Conservation (phyloP, 2,888 invertebrate genomes). For the Andricus quercusramuli region DNA sequence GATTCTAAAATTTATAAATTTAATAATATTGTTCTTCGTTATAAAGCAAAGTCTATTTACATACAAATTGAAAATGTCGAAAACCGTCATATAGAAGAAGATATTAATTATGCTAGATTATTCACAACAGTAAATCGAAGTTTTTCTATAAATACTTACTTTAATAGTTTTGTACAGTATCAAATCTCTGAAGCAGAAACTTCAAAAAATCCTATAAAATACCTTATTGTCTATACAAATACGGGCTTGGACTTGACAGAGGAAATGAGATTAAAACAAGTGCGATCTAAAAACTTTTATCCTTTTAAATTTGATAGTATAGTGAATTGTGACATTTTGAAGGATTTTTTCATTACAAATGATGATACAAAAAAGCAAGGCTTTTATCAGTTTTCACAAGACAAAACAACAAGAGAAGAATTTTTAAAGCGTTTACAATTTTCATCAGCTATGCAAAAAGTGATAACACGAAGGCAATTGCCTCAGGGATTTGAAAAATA, state of each 20-base stretch:
- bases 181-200: conserved; percentile 49
- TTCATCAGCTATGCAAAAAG: conserved; percentile 59
- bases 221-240: conserved; percentile 63
- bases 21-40: conserved; percentile 57
- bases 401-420: conserved; percentile 53
- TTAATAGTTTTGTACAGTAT: conserved; percentile 62
- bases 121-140: conserved; percentile 58
- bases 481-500: conserved; percentile 51
- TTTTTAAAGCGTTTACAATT: conserved; percentile 61
- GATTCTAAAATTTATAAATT: conserved; percentile 54
- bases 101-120: conserved; percentile 59
- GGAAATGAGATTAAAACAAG: conserved; percentile 56
- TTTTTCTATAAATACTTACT: conserved; percentile 60
- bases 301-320: conserved; percentile 46
- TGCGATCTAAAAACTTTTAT: conserved; percentile 45
- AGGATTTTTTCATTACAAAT: conserved; percentile 41
- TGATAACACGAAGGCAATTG: conserved; percentile 57
- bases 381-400: too few species aligned
- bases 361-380: not conserved
- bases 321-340: conserved; percentile 20
- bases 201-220: conserved; percentile 56
- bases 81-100: conserved; percentile 56
- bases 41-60: conserved; percentile 60
- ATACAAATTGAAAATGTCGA: conserved; percentile 62
- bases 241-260: conserved; percentile 59